Conservation (phyloP, 2,888 invertebrate genomes). For the Catocala sponsa region DNA sequence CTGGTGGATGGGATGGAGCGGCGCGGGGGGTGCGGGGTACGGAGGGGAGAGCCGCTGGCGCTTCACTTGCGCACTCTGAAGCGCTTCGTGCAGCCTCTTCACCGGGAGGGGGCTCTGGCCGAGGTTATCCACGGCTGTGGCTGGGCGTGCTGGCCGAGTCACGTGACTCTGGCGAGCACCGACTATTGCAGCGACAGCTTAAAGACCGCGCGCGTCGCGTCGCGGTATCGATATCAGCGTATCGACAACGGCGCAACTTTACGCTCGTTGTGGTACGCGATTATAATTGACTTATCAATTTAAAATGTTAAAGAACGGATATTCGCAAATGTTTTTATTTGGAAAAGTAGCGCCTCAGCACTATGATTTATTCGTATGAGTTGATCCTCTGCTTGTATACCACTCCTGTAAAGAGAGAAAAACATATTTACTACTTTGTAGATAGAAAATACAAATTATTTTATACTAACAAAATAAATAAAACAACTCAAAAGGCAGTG, state of each 20-base stretch:
- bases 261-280: conserved; percentile 63
- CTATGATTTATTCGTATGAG: conserved; percentile 72
- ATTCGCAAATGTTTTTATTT: conserved; percentile 65
- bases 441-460: not conserved
- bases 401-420: conserved; percentile 79
- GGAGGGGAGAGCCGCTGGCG: conserved; percentile 89
- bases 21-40: conserved; percentile 85
- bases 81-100: conserved; percentile 89
- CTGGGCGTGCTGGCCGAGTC: conserved; percentile 87
- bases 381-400: conserved; percentile 76
- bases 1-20: conserved; percentile 82
- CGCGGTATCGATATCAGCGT: conserved; percentile 73
- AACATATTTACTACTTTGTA: conserved; percentile 19
- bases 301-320: conserved; percentile 56
- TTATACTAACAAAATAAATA: not conserved
- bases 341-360: conserved; percentile 68
- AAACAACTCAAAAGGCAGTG: conserved; percentile 27
- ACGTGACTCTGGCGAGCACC: conserved; percentile 87
- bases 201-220: conserved; percentile 78
- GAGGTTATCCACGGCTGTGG: conserved; percentile 88
- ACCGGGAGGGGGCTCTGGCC: conserved; percentile 87
- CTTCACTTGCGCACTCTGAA: conserved; percentile 89
- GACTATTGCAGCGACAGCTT: conserved; percentile 79
- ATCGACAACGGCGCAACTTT: conserved; percentile 71
- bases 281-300: conserved; percentile 67